Base-by-base conservation (phyloP, 2,888 invertebrate genomes). In the Poecilus cupreus region DNA sequence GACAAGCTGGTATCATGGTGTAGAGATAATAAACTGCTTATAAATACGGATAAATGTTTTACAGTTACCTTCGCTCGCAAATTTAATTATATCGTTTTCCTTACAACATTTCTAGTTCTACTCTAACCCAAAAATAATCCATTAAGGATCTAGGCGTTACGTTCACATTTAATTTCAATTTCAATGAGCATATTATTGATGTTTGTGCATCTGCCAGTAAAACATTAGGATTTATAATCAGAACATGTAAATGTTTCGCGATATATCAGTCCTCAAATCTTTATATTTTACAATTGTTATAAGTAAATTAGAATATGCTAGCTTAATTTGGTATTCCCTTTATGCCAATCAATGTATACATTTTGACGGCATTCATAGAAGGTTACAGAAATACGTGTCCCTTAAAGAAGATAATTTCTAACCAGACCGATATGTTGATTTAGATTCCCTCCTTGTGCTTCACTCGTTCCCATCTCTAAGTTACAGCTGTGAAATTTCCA, bases 241-340 rank as follows among this genome's bases (percentile, higher is more conserved):
- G 64, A 13, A 64, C 32, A 32, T 64, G 18, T 64, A 64, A 64
- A 64, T 6, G 16, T 32, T 32, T 32, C 5, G 5, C 11, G 64
- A 64, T 64, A 5, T 32, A 8, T 16, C 49, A 26, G 16, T 64
- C 13, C 6, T 64, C 3, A 64, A 64, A 64, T 16, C 49, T n/a
- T 18, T 49, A 32, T 64, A 13, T 10, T 64, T 37, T 64, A 5
- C 64, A 13, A 32, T 13, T 13, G 16, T 64, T 18, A 0, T 64
- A n/a, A 64, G 64, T 64, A 64, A 64, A 64, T 18, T 64, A 13
- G 64, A 32, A 32, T 64, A 64, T n/a, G 64, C 32, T 8, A 16
- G 10, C 16, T 64, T 64, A 16, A 64, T 64, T n/a, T 64, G 32
- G 32, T 64, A n/a, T 64, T 3, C 26, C 32, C 16, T n/a, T 16